phyloP scores from a whole-genome alignment of 2,113 vertebrate genomes.

The Rhipidura dahli region DNA sequence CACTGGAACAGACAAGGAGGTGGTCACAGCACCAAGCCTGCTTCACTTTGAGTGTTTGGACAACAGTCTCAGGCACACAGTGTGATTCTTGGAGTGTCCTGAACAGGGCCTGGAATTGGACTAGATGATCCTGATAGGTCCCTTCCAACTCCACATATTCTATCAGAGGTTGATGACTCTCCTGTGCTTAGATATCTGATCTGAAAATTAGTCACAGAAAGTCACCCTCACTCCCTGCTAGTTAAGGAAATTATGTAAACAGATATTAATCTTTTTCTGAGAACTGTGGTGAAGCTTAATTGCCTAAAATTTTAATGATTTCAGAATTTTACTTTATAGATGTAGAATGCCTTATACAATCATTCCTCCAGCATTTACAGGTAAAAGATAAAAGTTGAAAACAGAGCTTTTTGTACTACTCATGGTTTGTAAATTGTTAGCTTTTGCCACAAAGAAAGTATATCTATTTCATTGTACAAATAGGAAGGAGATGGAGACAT shows the following conservation, averaged over 20 bases:
- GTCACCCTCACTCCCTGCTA: background rate
- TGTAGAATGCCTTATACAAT: background rate
- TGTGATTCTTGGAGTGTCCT: background rate
- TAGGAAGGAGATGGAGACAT: constrained; percentile 1
- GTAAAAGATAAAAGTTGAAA: background rate
- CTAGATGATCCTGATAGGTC: background rate
- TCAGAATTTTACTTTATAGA: background rate
- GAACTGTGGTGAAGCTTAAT: background rate
- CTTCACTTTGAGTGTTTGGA: background rate
- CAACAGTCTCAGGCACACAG: background rate
- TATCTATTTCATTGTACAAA: background rate
- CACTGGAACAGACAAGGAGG: background rate
- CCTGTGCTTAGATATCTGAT: background rate
- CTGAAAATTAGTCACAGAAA: constrained; percentile 48
- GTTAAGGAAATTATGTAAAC: constrained; percentile 35
- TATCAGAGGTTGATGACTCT: background rate
- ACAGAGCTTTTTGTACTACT: background rate
- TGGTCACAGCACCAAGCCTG: background rate
- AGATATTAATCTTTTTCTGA: background rate
- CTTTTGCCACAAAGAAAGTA: constrained; percentile 2
- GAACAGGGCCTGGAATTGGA: background rate
- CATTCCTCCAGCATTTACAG: background rate
- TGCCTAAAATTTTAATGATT: background rate
- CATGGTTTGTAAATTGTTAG: background rate
- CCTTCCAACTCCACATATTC: background rate